Evolutionary conservation across 2,797 vertebrate genomes (phyloP), one percentile per base, ranked within the genome.

Genomic region (Rhinophrynus dorsalis): DNA sequence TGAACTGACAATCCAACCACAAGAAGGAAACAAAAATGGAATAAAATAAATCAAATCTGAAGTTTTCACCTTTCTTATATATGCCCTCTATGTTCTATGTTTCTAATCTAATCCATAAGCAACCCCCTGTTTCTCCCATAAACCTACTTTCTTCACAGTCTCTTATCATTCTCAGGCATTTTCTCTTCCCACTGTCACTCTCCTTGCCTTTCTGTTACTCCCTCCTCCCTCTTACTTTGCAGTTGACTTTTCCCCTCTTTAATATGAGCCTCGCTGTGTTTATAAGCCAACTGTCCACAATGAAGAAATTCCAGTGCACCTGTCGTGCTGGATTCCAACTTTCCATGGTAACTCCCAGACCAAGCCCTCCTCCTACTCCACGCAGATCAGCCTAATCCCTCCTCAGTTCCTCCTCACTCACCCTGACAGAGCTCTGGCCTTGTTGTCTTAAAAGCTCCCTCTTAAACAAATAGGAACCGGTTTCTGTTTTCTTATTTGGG

Each of bases 261-360:
- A 68, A 65, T 10, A 12, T 21, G 74, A 76, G 3, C 40, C 75
- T 76, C 74, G 56, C 72, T 78, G 67, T 78, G 79, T 84, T 82
- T 80, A 81, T 81, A 76, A 66, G 81, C 75, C 79, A 68, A 70
- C 75, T 24, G 45, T 38, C 74, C 75, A 75, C 81, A 78, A 78
- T 82, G 76, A 82, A 72, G 68, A 82, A 79, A 86, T 85, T 85
- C 81, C 80, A 84, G 71, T 55, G 42, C 86, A 86, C 85, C 85
- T 81, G 90, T 78, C 21, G 81, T 88, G 83, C 87, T 10, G 27
- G 86, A 90, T 90, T 89, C 86, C 83, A 84, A 78, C 83, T 86
- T 84, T 85, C 84, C 87, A 83, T 85, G 81, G 88, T 83, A 85
- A 89, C 85, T 80, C 77, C 78, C 81, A 76, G 37, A 71, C 78